Conservation (phyloP, 35 echinoderm and acorn worm genomes). For the Eucidaris tribuloides region DNA sequence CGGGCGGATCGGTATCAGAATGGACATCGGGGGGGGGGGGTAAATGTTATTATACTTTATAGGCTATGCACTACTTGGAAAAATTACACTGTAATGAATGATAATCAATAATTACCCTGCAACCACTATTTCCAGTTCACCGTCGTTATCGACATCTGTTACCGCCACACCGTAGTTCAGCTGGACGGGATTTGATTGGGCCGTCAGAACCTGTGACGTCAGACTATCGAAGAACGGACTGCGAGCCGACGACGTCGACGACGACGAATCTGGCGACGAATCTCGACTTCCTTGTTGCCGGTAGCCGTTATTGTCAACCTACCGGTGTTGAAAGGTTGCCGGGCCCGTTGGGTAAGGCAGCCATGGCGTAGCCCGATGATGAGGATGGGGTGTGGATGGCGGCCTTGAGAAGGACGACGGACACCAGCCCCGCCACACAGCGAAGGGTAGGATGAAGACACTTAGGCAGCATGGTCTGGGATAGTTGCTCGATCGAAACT, state of each 20-base stretch:
- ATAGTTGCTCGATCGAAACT: too few species aligned
- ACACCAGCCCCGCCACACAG: constrained; percentile 18
- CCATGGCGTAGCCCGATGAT: neutral
- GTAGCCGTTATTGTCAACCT: neutral
- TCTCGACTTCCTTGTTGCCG: neutral
- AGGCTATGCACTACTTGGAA: too few species aligned
- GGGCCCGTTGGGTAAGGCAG: neutral
- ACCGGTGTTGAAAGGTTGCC: constrained; percentile 4
- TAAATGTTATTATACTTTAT: too few species aligned
- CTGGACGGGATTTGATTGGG: constrained; percentile 4
- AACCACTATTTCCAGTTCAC: constrained; percentile 26
- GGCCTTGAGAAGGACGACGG: constrained; percentile 6
- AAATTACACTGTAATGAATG: too few species aligned
- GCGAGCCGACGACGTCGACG: neutral
- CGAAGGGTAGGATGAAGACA: constrained; percentile 2
- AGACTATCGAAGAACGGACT: neutral
- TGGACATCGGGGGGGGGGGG: too few species aligned
- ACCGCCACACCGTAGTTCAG: constrained; percentile 34
- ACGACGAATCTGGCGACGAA: neutral
- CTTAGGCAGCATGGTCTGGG: constrained; percentile 27
- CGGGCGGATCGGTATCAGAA: too few species aligned
- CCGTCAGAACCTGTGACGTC: neutral
- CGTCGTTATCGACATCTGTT: constrained; percentile 35
- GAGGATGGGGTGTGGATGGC: neutral
- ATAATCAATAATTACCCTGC: constrained; percentile 18